Evolutionary conservation across 2,888 invertebrate species (phyloP).

Genomic region (Ecliptopera silaceata): DNA sequence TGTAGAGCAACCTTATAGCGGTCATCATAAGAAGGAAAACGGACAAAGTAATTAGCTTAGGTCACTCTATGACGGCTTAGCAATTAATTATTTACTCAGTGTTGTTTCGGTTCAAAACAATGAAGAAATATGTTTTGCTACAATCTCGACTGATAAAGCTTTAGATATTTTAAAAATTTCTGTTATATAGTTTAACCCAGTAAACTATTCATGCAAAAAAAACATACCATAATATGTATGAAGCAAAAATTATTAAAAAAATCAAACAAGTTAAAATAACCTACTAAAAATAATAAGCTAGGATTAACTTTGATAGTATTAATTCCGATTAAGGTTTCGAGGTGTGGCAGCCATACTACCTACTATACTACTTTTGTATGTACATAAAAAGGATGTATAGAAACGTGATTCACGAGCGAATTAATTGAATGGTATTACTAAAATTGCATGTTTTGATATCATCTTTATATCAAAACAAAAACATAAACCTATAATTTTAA

Average conservation of each 20-base stretch:
- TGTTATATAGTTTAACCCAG: too few species aligned
- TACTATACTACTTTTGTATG: not conserved
- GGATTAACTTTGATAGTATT: too few species aligned
- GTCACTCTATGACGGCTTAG: slow-evolving; percentile 12
- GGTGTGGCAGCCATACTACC: too few species aligned
- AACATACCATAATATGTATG: too few species aligned
- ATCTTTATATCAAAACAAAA: not conserved
- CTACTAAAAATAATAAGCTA: too few species aligned
- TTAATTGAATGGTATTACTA: not conserved
- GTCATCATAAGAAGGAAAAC: slow-evolving; percentile 10
- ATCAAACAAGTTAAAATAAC: too few species aligned
- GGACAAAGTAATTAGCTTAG: slow-evolving; percentile 16
- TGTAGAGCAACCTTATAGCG: not conserved
- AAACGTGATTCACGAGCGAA: slow-evolving; percentile 5
- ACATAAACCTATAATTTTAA: too few species aligned
- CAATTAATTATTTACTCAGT: slow-evolving; percentile 3
- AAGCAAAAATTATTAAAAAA: too few species aligned
- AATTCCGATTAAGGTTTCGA: too few species aligned
- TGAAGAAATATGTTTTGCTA: not conserved
- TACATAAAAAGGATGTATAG: not conserved
- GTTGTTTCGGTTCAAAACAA: not conserved
- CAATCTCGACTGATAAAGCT: slow-evolving; percentile 1
- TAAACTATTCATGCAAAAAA: too few species aligned
- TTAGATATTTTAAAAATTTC: too few species aligned
- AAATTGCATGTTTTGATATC: not conserved